Conservation (phyloP, 2,113 vertebrate genomes). For the Acrocephalus kingi region DNA sequence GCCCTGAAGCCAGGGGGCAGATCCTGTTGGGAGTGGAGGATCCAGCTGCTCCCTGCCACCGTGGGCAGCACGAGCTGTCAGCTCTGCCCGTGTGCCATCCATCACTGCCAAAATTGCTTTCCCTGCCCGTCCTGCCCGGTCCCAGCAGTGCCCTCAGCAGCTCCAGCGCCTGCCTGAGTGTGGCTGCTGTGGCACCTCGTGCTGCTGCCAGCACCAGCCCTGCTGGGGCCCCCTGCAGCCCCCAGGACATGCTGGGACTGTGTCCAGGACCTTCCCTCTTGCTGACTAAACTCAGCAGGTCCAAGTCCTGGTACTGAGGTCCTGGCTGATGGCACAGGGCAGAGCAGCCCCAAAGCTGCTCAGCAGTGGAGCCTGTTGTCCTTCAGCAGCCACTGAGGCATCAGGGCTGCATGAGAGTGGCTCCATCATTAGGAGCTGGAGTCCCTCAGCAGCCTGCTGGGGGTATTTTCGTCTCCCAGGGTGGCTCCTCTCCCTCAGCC, state of each 20-base stretch:
- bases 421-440: not conserved
- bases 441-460: not conserved
- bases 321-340: not conserved
- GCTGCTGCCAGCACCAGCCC: not conserved
- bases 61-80: not conserved
- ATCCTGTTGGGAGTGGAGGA: not conserved
- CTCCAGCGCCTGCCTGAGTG: rapidly evolving
- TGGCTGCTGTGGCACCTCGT: not conserved
- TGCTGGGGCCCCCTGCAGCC: not conserved
- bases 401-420: rapidly evolving
- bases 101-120: not conserved
- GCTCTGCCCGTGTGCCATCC: not conserved
- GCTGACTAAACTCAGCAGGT: rapidly evolving
- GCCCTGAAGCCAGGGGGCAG: not conserved
- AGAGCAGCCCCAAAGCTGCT: not conserved
- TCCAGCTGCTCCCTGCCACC: not conserved
- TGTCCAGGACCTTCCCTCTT: too few relatives aligned
- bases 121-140: not conserved
- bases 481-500: not conserved
- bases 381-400: not conserved
- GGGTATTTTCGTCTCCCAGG: not conserved
- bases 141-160: not conserved
- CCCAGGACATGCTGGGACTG: not conserved
- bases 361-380: not conserved
- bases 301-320: rapidly evolving